Percentiles rank a stretch among this genome's conserved stretches.
These are phyloP conservation scores for Microtus ochrogaster DNA, from an alignment of 2,113 vertebrate species.

Conservation along the genomic window DNA sequence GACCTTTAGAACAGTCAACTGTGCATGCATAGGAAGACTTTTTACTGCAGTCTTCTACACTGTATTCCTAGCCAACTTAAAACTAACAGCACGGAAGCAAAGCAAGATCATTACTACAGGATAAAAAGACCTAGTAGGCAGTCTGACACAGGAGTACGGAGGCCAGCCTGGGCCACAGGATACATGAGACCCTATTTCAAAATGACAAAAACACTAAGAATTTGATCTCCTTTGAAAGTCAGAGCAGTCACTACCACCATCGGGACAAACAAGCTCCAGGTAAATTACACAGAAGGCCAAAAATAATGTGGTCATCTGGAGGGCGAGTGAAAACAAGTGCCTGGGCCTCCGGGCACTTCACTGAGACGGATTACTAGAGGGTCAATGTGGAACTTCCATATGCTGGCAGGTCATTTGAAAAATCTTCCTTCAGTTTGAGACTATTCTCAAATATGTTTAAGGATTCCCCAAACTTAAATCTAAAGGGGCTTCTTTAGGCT, in stretches of 20 bases:
- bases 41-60: not conserved
- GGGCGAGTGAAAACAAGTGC: conserved; percentile 58
- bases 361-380: conserved; percentile 15
- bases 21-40: not conserved
- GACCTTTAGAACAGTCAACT: not conserved
- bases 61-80: conserved; percentile 3
- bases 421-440: conserved; percentile 49
- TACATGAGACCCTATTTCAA: not conserved
- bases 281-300: conserved; percentile 69
- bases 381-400: conserved; percentile 22
- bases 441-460: conserved; percentile 49
- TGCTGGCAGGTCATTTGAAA: conserved; percentile 57
- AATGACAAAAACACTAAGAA: not conserved
- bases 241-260: not conserved
- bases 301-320: conserved; percentile 46
- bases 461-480: conserved; percentile 58
- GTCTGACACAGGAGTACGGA: not conserved
- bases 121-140: not conserved
- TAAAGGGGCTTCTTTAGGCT: conserved; percentile 48
- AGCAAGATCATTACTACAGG: not conserved
- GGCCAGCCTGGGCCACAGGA: not conserved
- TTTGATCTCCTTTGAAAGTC: not conserved
- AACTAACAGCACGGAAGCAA: conserved; percentile 22
- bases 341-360: conserved; percentile 52
- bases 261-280: conserved; percentile 43